Evolutionary conservation across 2,888 invertebrate species (phyloP), one percentile per base, ranked within the genome.

Genomic region (Netelia fuscicornis): DNA sequence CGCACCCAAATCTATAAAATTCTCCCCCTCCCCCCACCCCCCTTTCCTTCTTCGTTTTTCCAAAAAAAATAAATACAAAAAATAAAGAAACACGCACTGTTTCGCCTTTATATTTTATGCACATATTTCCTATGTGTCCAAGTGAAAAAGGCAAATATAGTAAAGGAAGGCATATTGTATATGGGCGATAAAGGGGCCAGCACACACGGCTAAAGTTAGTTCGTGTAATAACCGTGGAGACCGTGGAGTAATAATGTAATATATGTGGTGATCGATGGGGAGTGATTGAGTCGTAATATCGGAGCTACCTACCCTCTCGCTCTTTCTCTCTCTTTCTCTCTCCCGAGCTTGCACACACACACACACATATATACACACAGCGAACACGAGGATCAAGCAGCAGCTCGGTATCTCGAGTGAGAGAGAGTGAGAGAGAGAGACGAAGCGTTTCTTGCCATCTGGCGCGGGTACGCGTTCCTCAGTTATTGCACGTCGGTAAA

Each of bases 201-300:
- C 80, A 65, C 52, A 42, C 64, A 85, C 78, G 70, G 71, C 75
- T 60, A 58, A 79, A 79, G 82, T 76, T 60, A 67, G 77, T 81
- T 74, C 74, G 82, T 80, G 86, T 86, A 87, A 87, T 87, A 87
- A 87, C 87, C 79, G 82, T 87, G 83, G 84, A 90, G 87, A 86
- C 87, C 89, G 88, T 88, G 86, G 85, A 86, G 90, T 89, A 90
- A 91, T 90, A 91, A 90, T 91, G 90, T 89, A 89, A 90, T 90
- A 91, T 90, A 91, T 90, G 90, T 89, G 85, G 88, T 92, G 92
- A 92, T 92, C 91, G 91, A 91, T 92, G 90, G 91, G 89, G 90
- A 90, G 90, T 91, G 92, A 92, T 92, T 92, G 91, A 92, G 91
- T 91, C 91, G 92, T 91, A 92, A 91, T 91, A 91, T 91, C 87